These are phyloP conservation scores for Achatina immaculata DNA, from an alignment of 1,140 invertebrate genomes.

Conservation along the genomic window DNA sequence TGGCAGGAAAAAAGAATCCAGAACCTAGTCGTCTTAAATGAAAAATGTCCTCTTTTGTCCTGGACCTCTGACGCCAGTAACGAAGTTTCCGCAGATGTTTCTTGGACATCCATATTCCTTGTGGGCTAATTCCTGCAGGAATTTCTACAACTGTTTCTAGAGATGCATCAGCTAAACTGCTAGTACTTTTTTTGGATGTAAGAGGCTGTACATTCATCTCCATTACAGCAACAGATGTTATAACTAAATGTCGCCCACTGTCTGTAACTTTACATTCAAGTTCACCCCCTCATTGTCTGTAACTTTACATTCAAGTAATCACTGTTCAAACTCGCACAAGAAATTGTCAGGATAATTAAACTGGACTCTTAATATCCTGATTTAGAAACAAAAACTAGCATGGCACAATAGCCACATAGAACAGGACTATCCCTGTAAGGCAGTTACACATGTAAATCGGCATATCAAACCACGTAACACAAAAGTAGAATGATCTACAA, in stretches of 20 bases:
- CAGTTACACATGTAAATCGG: too few relatives aligned
- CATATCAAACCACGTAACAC: too few relatives aligned
- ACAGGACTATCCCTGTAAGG: too few relatives aligned
- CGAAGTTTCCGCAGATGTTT: slow-evolving; percentile 13
- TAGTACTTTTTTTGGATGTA: not conserved
- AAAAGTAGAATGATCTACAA: too few relatives aligned
- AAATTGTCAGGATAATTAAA: too few relatives aligned
- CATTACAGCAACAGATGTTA: not conserved
- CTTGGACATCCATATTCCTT: not conserved
- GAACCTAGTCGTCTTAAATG: slow-evolving; percentile 14
- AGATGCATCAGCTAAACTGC: not conserved
- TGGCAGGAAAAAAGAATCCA: slow-evolving; percentile 7
- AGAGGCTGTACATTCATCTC: not conserved
- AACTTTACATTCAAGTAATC: too few relatives aligned
- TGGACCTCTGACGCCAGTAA: slow-evolving; percentile 33
- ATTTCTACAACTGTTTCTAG: not conserved
- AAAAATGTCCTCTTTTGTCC: slow-evolving; percentile 25
- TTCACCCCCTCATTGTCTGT: too few relatives aligned
- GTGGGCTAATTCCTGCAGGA: not conserved
- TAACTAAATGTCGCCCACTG: not conserved
- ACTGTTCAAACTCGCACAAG: too few relatives aligned
- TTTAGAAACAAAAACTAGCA: too few relatives aligned
- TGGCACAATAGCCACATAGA: too few relatives aligned
- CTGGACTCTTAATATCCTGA: too few relatives aligned
- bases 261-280: not conserved